Conservation (phyloP, 2,888 invertebrate genomes). For the Dynastes maya region DNA sequence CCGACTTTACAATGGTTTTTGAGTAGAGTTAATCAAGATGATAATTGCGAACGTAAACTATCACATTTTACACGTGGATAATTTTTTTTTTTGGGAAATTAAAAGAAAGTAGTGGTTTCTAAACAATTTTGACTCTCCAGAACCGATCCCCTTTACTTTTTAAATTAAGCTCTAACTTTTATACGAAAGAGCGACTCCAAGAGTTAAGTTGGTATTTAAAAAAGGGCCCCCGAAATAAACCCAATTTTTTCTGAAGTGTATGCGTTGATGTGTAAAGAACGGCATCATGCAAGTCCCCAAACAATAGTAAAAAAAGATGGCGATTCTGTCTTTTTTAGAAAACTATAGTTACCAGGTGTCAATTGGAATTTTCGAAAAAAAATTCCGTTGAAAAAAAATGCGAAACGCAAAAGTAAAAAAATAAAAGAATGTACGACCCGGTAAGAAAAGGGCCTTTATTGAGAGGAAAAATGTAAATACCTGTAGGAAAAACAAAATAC, state of each 20-base stretch:
- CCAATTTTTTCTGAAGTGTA: constrained; percentile 95
- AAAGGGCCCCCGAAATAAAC: constrained; percentile 97
- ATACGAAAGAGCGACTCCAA: constrained; percentile 83
- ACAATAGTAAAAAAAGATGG: constrained; percentile 58
- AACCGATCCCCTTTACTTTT: constrained; percentile 87
- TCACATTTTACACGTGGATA: background rate
- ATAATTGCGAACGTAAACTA: no score
- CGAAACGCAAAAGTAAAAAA: constrained; percentile 72
- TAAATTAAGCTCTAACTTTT: constrained; percentile 84
- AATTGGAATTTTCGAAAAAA: constrained; percentile 91
- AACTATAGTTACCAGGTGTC: constrained; percentile 88
- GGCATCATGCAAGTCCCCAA: constrained; percentile 63
- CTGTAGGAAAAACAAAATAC: no score
- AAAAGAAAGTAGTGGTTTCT: constrained; percentile 89
- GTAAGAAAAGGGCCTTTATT: constrained; percentile 63
- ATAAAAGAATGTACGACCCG: constrained; percentile 74
- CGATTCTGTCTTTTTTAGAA: constrained; percentile 79
- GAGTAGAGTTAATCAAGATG: no score
- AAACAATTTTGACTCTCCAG: constrained; percentile 95
- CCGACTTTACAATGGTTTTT: no score
- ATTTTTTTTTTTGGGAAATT: constrained; percentile 76
- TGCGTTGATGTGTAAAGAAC: constrained; percentile 87
- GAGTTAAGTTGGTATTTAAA: constrained; percentile 93
- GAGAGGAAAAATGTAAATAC: no score
- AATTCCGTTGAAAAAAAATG: constrained; percentile 81